phyloP scores from a whole-genome alignment of 1,140 invertebrate genomes.

The Psilanteris sp. region DNA sequence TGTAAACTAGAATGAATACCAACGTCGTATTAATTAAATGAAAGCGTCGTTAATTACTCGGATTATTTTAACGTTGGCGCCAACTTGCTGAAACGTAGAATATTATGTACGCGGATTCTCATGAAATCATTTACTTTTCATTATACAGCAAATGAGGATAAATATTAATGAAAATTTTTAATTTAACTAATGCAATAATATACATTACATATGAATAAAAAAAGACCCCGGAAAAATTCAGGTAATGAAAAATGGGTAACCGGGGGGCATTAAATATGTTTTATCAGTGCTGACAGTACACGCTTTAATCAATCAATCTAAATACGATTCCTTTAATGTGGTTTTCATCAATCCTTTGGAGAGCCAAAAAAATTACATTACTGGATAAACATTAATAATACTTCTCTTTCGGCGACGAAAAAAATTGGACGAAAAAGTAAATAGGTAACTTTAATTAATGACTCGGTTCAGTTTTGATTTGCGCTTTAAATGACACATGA shows the following conservation, averaged over 20 bases:
- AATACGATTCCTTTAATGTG: constrained; percentile 48
- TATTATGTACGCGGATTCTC: background rate
- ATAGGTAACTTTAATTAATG: constrained; percentile 53
- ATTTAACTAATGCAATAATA: constrained; percentile 48
- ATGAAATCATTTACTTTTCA: constrained; percentile 29
- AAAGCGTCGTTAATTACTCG: constrained; percentile 34
- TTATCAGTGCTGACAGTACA: constrained; percentile 26
- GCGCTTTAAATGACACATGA: constrained; percentile 7
- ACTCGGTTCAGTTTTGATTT: constrained; percentile 30
- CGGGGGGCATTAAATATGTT: constrained; percentile 44
- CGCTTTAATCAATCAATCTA: constrained; percentile 56
- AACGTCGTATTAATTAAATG: constrained; percentile 26
- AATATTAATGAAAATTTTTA: constrained; percentile 42
- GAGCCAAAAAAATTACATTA: constrained; percentile 47
- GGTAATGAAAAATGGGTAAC: constrained; percentile 46
- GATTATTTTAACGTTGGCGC: constrained; percentile 30
- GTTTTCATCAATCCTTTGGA: constrained; percentile 55
- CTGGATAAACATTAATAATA: constrained; percentile 50
- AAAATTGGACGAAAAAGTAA: constrained; percentile 37
- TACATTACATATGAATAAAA: constrained; percentile 1
- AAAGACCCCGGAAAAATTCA: constrained; percentile 20
- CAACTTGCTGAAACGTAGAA: background rate
- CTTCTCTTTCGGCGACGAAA: constrained; percentile 25
- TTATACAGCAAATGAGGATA: constrained; percentile 20
- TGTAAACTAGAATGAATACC: background rate